Evolutionary conservation across 2,113 vertebrate genomes (phyloP), one percentile per base, ranked within the genome.

Genomic region (Corythaixoides concolor): DNA sequence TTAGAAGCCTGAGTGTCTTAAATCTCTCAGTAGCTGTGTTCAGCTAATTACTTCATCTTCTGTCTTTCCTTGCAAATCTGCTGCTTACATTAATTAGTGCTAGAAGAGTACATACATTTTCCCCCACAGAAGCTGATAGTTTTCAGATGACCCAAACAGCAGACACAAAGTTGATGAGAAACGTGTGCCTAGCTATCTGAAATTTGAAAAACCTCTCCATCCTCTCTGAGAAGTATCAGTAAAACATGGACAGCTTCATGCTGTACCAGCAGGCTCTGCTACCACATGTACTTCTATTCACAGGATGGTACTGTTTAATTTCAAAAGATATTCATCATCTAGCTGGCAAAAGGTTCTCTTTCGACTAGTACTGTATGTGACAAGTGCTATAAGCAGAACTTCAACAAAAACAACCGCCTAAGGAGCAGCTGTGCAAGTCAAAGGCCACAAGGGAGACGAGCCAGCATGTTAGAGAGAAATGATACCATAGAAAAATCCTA

Each of bases 351-450:
- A 70, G 45, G 20, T 30, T 90, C 64, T 21, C 56, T 68, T 74
- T 35, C 78, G 52, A 60, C 28, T 78, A 63, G 23, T 49, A 26
- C 37, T 49, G 21, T 24, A 84, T 64, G 45, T 1, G 1, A 77
- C 73, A 89, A 90, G 37, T 33, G 33, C 39, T 68, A 8, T 13
- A 92, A 78, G 49, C 64, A 93, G 77, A 93, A 68, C 56, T 90
- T 86, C 37, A 68, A 64, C 33, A 86, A 35, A 83, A 93, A 63
- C 58, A 88, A 85, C 56, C 1, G 0, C n/a, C 41, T 60, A 70
- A 77, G 72, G 35, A 96, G 74, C 88, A 91, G 90, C 55, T 95
- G 64, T 63, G 41, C 33, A 55, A 86, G 68, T 26, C 63, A 35
- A 90, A 94, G 85, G 68, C 43, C 56, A 12, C 0, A 0, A 81